Conservation (phyloP, 2,888 invertebrate species). For the Pollenia griseotomentosa region DNA sequence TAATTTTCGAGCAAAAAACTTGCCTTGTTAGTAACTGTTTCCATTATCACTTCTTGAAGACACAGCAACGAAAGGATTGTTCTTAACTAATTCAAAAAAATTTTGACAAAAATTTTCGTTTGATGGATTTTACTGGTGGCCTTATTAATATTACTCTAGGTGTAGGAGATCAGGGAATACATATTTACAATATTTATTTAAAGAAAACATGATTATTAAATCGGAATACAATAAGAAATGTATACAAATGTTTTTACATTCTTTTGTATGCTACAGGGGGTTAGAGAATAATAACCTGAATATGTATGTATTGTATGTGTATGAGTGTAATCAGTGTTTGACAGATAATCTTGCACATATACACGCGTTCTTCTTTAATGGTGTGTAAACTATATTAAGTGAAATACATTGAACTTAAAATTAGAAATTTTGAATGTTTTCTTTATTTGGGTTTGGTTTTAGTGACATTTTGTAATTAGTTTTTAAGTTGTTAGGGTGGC, state of each 20-base stretch:
- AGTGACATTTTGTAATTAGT: conserved; percentile 39
- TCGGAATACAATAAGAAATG: not conserved
- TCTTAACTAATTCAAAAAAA: too few species aligned
- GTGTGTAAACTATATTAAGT: not conserved
- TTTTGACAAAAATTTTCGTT: too few species aligned
- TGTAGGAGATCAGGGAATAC: not conserved
- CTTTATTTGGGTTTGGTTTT: not conserved
- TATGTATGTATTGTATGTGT: not conserved
- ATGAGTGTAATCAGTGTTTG: not conserved
- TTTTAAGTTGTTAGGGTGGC: conserved; percentile 11
- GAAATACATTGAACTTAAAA: not conserved
- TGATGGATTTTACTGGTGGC: not conserved
- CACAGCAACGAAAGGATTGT: too few species aligned
- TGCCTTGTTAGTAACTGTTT: too few species aligned
- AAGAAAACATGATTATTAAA: conserved; percentile 10
- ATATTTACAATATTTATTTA: conserved; percentile 27
- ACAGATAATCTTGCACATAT: not conserved
- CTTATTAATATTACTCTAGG: conserved; percentile 8
- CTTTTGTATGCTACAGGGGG: too few species aligned
- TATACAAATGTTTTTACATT: not conserved
- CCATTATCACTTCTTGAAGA: too few species aligned
- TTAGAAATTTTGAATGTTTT: not conserved
- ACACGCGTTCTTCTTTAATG: not conserved
- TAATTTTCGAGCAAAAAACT: too few species aligned
- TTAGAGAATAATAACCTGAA: not conserved